Evolutionary conservation across 2,888 invertebrate genomes (phyloP).

Genomic region (Caenorhabditis sp.): DNA sequence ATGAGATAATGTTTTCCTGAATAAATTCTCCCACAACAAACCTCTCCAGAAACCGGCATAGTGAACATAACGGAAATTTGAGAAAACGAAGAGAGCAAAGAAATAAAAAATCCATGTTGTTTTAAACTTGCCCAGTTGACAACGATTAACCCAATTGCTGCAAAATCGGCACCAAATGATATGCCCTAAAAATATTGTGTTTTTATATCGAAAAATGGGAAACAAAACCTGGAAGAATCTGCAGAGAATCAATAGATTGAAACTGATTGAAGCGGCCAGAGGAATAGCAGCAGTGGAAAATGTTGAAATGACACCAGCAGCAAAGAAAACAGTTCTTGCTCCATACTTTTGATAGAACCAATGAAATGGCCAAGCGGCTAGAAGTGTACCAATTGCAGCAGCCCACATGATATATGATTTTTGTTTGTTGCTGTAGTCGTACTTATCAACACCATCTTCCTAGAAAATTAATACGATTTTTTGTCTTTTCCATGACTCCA

Average conservation of each 20-base stretch:
- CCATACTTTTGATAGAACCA: slow-evolving; percentile 62
- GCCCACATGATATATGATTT: slow-evolving; percentile 60
- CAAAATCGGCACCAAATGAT: slow-evolving; percentile 66
- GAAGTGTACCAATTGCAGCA: slow-evolving; percentile 55
- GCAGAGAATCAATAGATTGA: slow-evolving; percentile 46
- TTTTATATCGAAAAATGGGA: neutral
- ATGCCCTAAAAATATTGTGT: slow-evolving; percentile 44
- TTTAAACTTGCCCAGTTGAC: slow-evolving; percentile 64
- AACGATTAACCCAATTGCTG: slow-evolving; percentile 63
- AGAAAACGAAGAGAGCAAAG: slow-evolving; percentile 63
- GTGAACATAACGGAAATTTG: slow-evolving; percentile 67
- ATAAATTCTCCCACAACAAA: too few relatives aligned
- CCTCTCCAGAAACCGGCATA: slow-evolving; percentile 63
- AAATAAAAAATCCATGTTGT: slow-evolving; percentile 65
- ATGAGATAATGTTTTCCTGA: too few relatives aligned
- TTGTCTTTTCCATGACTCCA: too few relatives aligned
- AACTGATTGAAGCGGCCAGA: slow-evolving; percentile 37
- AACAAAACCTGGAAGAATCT: slow-evolving; percentile 58
- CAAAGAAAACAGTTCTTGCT: slow-evolving; percentile 59
- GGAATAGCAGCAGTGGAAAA: slow-evolving; percentile 61
- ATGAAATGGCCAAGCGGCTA: slow-evolving; percentile 61
- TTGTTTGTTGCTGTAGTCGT: slow-evolving; percentile 44
- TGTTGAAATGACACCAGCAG: slow-evolving; percentile 58
- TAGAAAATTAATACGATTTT: slow-evolving; percentile 5
- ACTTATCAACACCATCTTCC: slow-evolving; percentile 4